These are phyloP conservation scores for Mus musculus DNA, from an alignment of 2,113 vertebrate genomes.

Conservation along the genomic window GRCm39 chr9:94777501-94778000, in stretches of 20 bases:
- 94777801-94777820: no score
- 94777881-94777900: neutral
- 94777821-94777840: no score
- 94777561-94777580: neutral
- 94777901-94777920: conserved; percentile 5
- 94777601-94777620: neutral
- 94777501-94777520: neutral
- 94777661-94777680: neutral
- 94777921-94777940: neutral
- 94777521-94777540: neutral
- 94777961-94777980: conserved; percentile 34
- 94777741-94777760: neutral
- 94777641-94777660: neutral
- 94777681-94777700: neutral
- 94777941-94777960: conserved; percentile 19
- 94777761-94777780: neutral
- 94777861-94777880: no score
- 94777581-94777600: neutral
- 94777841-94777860: no score
- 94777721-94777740: neutral
- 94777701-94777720: neutral
- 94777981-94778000: neutral
- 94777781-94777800: no score
- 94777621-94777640: neutral
- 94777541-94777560: neutral